Conservation (phyloP, 2,888 invertebrate species). For the Blastobasis lacticolella region DNA sequence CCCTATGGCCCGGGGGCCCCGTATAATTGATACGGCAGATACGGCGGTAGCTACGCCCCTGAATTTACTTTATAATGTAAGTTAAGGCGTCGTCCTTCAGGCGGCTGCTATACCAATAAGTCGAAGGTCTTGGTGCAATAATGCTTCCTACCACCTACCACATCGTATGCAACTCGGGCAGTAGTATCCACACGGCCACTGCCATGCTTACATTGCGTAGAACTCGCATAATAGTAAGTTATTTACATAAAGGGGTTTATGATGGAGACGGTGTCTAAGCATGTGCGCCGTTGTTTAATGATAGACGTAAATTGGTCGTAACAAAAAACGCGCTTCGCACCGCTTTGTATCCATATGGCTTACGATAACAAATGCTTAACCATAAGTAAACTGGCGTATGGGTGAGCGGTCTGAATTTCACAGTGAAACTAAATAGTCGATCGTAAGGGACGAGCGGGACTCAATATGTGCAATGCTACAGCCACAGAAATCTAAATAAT, state of each 20-base stretch:
- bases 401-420: slow-evolving; percentile 46
- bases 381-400: slow-evolving; percentile 64
- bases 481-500: slow-evolving; percentile 43
- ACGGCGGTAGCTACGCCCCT: no score
- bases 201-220: no score
- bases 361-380: slow-evolving; percentile 69
- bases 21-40: no score
- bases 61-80: no score
- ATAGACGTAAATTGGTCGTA: slow-evolving; percentile 55
- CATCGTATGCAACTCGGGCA: not conserved
- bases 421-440: slow-evolving; percentile 26
- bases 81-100: no score
- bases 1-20: no score
- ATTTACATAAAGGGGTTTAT: slow-evolving; percentile 42
- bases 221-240: not conserved
- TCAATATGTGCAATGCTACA: slow-evolving; percentile 20
- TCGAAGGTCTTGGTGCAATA: slow-evolving; percentile 2
- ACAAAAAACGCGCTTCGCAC: slow-evolving; percentile 42
- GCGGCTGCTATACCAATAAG: slow-evolving; percentile 31
- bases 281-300: slow-evolving; percentile 66
- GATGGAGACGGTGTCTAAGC: slow-evolving; percentile 28
- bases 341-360: slow-evolving; percentile 64
- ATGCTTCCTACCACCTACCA: not conserved
- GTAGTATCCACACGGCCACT: not conserved
- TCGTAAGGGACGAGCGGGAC: no score